Evolutionary conservation across 37 sponge, comb jelly and placozoan species (phyloP).

Genomic region (Bolinopsis microptera): DNA sequence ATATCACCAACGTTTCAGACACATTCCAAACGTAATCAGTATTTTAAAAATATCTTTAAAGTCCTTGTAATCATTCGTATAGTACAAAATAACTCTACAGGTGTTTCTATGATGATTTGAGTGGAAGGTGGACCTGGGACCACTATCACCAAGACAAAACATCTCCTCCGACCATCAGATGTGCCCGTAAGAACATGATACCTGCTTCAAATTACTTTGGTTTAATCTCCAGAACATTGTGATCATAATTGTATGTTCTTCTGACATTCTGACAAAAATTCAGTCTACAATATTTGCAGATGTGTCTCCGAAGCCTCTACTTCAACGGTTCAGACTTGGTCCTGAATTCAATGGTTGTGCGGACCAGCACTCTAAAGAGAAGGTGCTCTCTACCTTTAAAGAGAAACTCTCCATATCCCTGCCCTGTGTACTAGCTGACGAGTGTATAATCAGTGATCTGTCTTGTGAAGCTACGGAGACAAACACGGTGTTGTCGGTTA

Average conservation of each 20-base stretch:
- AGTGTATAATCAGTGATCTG: neutral
- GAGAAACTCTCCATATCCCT: neutral
- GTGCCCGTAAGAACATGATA: constrained; percentile 11
- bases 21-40: no score
- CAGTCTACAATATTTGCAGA: no score
- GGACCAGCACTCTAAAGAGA: no score
- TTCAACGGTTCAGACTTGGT: neutral
- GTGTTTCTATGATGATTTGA: neutral
- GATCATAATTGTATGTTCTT: no score
- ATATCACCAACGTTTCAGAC: no score
- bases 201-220: no score
- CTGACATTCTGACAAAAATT: no score
- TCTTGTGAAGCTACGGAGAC: neutral
- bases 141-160: neutral
- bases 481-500: neutral
- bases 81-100: no score
- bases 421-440: neutral
- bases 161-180: neutral
- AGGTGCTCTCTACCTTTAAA: neutral
- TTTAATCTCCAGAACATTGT: no score
- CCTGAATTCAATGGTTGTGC: neutral
- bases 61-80: no score
- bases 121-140: neutral
- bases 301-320: neutral
- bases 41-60: no score